phyloP scores from a whole-genome alignment of 1,140 invertebrate species.

The Rhopalosiphum padi region DNA sequence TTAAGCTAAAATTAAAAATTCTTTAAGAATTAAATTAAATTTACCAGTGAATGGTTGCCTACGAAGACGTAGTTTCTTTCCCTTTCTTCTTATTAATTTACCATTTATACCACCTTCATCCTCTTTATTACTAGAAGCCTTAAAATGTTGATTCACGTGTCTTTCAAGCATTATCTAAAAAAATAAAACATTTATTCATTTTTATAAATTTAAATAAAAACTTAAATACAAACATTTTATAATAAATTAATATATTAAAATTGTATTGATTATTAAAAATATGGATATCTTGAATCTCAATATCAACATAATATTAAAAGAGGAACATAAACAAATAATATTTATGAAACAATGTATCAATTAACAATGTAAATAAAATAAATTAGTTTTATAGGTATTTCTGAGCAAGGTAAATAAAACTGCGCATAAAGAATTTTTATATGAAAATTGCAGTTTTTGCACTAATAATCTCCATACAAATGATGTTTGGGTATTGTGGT shows the following conservation, averaged over 20 bases:
- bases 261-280: not conserved
- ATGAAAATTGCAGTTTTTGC: not conserved
- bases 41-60: constrained; percentile 70
- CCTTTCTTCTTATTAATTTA: constrained; percentile 83
- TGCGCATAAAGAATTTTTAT: not conserved
- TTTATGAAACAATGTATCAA: not conserved
- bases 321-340: not conserved
- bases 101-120: constrained; percentile 68
- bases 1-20: not conserved
- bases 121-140: constrained; percentile 70
- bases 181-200: not conserved
- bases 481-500: not conserved
- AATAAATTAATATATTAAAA: not conserved
- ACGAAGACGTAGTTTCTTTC: constrained; percentile 82
- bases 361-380: no score
- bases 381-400: not conserved
- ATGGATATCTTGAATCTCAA: not conserved
- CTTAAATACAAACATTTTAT: not conserved
- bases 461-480: not conserved
- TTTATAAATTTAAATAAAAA: not conserved
- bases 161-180: constrained; percentile 82
- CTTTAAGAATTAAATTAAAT: not conserved
- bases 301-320: not conserved
- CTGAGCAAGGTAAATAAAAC: not conserved
- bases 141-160: constrained; percentile 94